Base-by-base conservation (phyloP, 2,888 invertebrate genomes). In the Ophonus ardosiacus region DNA sequence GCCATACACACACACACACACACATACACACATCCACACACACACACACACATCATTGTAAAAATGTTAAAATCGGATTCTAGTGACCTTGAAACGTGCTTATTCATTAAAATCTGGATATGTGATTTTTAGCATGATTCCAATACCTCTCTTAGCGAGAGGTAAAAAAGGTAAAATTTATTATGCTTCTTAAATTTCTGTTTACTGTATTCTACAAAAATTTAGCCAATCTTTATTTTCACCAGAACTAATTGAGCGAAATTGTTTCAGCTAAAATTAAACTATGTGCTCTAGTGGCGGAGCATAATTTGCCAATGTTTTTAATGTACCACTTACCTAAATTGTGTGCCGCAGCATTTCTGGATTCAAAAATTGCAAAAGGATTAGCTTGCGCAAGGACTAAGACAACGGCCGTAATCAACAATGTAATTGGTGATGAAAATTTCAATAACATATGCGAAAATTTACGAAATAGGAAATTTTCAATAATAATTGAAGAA, bases 351-450 rank as follows among this genome's bases (percentile, higher is more conserved):
- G 56, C 56, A 56, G 56, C 56, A 56, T 56, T 56, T 3, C 74
- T 7, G 38, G 61, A 80, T 80, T 80, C 80, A 7, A 38, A 80
- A 56, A 80, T 80, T 61, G 31, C 80, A 21, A 80, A 80, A 8
- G 61, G 80, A 24, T 13, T 63, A 61, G 18, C 80, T 61, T 80
- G 61, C 80, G 59, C 61, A 80, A 80, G 38, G 61, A 80, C 57
- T 17, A 61, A 24, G 80, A 21, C 38, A 61, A 61, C 61, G 21
- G 38, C 80, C 57, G 24, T 61, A 59, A 18, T 80, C 18, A 61
- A 61, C 61, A 80, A 80, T 38, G 80, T 80, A 8, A 15, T 61
- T 61, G 80, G 21, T 31, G 61, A 80, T 61, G n/a, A 51, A 78
- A 51, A 17, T 24, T 31, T 31, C 31, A 24, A 31, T 5, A 31